These are phyloP conservation scores for Lasaia peninsularis DNA, from an alignment of 1,140 invertebrate genomes.

Conservation along the genomic window DNA sequence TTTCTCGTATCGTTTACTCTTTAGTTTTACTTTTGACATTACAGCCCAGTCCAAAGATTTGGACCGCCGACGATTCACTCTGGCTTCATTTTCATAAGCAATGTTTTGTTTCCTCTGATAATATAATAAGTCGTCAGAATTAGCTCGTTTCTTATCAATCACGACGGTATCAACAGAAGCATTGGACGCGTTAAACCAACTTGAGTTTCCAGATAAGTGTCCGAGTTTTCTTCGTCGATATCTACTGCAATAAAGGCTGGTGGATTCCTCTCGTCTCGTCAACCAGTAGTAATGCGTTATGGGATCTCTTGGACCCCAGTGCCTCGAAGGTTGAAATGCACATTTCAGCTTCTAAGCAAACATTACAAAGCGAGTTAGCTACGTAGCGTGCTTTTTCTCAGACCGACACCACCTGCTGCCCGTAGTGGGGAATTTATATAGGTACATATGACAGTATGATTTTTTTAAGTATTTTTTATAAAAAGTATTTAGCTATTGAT, in stretches of 20 bases:
- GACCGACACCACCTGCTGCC: no score
- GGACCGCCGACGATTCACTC: conserved; percentile 30
- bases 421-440: no score
- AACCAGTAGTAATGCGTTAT: conserved; percentile 80
- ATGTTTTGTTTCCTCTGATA: conserved; percentile 39
- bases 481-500: no score
- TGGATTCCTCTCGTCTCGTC: conserved; percentile 59
- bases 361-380: no score
- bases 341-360: conserved; percentile 77
- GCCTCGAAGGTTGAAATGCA: conserved; percentile 77
- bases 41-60: conserved; percentile 46
- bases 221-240: conserved; percentile 42
- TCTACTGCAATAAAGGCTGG: conserved; percentile 23
- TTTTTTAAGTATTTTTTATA: no score
- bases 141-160: conserved; percentile 38
- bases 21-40: conserved; percentile 2
- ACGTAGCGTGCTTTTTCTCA: no score
- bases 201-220: conserved; percentile 40
- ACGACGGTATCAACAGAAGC: conserved; percentile 4
- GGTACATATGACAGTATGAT: no score
- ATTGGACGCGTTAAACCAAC: conserved; percentile 25
- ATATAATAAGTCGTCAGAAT: conserved; percentile 56
- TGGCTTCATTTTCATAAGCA: conserved; percentile 15
- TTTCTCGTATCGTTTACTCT: conserved; percentile 8
- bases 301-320: conserved; percentile 81